Evolutionary conservation across 2,888 invertebrate species (phyloP), one percentile per base, ranked within the genome.

Genomic region (Leptarthrus brevirostris): DNA sequence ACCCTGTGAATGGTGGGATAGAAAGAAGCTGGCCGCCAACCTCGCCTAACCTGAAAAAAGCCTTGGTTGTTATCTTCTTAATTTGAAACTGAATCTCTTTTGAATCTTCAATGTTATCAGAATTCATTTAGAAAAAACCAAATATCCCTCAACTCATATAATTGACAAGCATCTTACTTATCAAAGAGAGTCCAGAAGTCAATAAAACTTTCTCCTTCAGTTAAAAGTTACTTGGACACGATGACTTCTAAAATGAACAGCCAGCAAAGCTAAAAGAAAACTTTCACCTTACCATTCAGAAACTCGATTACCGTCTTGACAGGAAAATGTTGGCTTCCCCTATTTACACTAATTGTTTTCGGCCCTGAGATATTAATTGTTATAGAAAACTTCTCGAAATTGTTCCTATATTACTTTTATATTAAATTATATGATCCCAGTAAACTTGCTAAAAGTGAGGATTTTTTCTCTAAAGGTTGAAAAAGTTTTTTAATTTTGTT

Each of bases 381-480:
- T 24, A 64, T n/a, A 47, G 47, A 64, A 47, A 47, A 44, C n/a
- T 64, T 44, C 24, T 64, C 26, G 26, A 40, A 64, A 64, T 20
- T 47, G 64, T 5, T 44, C 36, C 64, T 44, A 64, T 49, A 49
- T 64, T 64, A 64, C 64, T 64, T 64, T 64, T 64, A 64, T 64
- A 64, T 64, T 64, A 47, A 64, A 22, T 64, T 64, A 64, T 47
- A 47, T 14, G 44, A 40, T 40, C 40, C n/a, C 40, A 3, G 40
- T 8, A 12, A 40, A 12, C 40, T 40, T 12, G 40, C 3, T 40
- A 40, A 40, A 40, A 40, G 12, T 10, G n/a, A 40, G n/a, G 12
- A 12, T 40, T 40, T 40, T 12, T 6, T 12, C n/a, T 40, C 12
- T 6, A 12, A 12, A 40, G n/a, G n/a, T 12, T 12, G 40, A 12